Percentiles rank a stretch among this genome's conserved stretches.
These are phyloP conservation scores for Caenorhabditis remanei DNA, from an alignment of 1,140 invertebrate species.

Conservation along the genomic window DNA sequence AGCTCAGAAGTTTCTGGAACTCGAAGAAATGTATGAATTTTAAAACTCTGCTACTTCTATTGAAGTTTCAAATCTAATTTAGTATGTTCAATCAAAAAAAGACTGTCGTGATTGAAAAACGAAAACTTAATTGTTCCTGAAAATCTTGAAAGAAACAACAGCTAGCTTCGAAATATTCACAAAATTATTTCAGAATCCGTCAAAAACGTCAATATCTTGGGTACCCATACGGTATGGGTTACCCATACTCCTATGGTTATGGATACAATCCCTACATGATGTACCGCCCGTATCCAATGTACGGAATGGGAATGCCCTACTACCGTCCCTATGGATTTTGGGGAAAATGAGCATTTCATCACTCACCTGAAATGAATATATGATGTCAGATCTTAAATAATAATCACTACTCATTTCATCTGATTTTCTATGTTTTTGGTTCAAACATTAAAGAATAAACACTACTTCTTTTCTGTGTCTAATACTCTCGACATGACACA, in stretches of 20 bases:
- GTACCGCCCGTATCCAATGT: constrained; percentile 50
- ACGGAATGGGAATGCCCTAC: constrained; percentile 35
- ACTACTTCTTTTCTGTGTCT: background rate
- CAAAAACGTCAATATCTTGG: constrained; percentile 51
- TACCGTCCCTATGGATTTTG: constrained; percentile 43
- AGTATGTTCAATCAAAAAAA: too few species aligned
- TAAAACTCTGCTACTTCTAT: too few species aligned
- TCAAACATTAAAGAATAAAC: constrained; percentile 16
- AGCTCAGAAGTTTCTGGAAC: too few species aligned
- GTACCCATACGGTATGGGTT: constrained; percentile 18
- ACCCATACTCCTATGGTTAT: constrained; percentile 15
- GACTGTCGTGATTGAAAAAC: too few species aligned
- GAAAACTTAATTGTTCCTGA: too few species aligned
- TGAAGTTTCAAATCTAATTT: too few species aligned
- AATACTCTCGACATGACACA: background rate
- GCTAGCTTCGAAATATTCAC: too few species aligned
- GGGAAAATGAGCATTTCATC: background rate
- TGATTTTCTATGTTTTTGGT: background rate
- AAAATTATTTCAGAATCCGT: constrained; percentile 24
- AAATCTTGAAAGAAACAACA: too few species aligned
- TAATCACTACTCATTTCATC: background rate
- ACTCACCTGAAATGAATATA: background rate
- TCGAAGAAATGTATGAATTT: too few species aligned
- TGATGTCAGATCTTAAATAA: background rate
- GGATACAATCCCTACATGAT: constrained; percentile 49